A percentile compares a stretch with the other conserved stretches of the same genome.
Evolutionary conservation across 2,113 vertebrate species (phyloP).

Genomic region (Boulengerochromis microlepis): DNA sequence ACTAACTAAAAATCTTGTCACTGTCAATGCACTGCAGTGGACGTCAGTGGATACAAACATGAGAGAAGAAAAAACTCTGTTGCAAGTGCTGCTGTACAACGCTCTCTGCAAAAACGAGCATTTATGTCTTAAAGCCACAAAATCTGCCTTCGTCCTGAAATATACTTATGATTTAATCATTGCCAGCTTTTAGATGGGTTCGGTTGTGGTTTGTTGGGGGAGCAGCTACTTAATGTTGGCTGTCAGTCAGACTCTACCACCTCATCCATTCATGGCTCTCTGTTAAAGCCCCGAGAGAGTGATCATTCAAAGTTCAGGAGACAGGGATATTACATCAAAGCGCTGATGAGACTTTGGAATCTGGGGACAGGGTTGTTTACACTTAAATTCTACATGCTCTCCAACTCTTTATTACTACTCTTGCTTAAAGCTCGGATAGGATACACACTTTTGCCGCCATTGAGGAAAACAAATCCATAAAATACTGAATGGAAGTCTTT

Average conservation of each 20-base stretch:
- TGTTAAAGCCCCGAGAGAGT: slow-evolving; percentile 13
- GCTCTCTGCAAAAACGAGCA: neutral
- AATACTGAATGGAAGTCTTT: neutral
- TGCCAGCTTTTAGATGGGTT: neutral
- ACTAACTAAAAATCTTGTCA: neutral
- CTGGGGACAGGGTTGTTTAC: neutral
- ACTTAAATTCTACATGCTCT: neutral
- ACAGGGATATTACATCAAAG: slow-evolving; percentile 23
- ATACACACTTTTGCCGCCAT: neutral
- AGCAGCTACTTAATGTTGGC: slow-evolving; percentile 10
- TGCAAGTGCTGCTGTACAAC: neutral
- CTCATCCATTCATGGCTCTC: slow-evolving; percentile 59
- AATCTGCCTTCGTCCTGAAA: neutral
- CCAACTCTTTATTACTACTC: neutral
- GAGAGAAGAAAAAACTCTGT: neutral
- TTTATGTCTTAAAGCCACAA: neutral
- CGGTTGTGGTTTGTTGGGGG: neutral
- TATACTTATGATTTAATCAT: slow-evolving; percentile 36
- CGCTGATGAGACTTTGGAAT: slow-evolving; percentile 29
- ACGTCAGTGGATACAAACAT: neutral
- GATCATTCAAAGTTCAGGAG: slow-evolving; percentile 53
- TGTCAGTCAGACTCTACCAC: slow-evolving; percentile 52
- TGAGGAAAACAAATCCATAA: neutral
- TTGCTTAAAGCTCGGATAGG: neutral
- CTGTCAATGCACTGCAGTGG: neutral